A percentile compares a stretch with the other conserved stretches of the same genome.
phyloP scores from a whole-genome alignment of 2,888 invertebrate genomes.

The Julus scanicus region DNA sequence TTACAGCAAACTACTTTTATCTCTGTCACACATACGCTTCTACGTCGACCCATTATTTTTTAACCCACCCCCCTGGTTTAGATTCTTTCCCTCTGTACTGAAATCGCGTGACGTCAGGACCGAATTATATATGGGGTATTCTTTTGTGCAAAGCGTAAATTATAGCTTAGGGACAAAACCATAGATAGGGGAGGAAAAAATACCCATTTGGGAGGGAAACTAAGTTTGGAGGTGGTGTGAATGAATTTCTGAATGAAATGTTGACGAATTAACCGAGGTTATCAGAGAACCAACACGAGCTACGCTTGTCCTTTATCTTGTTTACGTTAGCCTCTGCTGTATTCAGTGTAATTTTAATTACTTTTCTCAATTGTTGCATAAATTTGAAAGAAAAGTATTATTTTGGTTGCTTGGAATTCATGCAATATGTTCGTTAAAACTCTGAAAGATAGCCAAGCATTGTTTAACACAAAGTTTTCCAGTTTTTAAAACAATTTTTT shows the following conservation, averaged over 20 bases:
- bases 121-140: not conserved
- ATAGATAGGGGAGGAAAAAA: not conserved
- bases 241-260: conserved; percentile 6
- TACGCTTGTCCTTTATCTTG: not conserved
- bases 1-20: conserved; percentile 11
- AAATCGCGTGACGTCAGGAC: not conserved
- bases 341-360: not conserved
- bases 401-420: not conserved
- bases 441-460: no score
- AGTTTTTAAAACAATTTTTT: no score
- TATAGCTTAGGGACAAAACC: not conserved
- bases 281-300: conserved; percentile 8
- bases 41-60: not conserved
- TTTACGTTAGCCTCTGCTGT: not conserved
- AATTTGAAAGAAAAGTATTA: not conserved
- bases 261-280: not conserved
- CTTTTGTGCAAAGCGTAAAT: not conserved
- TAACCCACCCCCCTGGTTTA: not conserved
- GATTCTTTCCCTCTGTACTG: not conserved
- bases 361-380: not conserved
- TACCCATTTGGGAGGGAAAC: not conserved
- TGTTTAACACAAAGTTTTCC: no score
- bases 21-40: conserved; percentile 13
- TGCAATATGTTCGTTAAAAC: no score
- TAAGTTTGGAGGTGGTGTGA: not conserved